These are phyloP conservation scores for Willowsia nigromaculata DNA, from an alignment of 2,888 invertebrate species.

Conservation along the genomic window DNA sequence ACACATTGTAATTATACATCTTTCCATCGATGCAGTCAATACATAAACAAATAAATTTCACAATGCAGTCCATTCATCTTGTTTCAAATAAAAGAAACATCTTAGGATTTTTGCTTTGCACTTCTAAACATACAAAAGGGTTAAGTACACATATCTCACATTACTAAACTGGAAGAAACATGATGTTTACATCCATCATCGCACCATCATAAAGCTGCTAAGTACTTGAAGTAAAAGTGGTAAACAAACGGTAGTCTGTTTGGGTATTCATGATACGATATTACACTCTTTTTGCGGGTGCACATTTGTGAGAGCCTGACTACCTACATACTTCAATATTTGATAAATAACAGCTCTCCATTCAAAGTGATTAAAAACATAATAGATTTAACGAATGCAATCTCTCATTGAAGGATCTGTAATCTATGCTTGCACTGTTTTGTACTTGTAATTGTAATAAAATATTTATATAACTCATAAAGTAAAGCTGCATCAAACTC, in stretches of 20 bases:
- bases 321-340: background rate
- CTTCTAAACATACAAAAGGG: background rate
- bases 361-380: background rate
- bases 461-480: background rate
- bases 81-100: background rate
- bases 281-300: background rate
- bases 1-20: too few relatives aligned
- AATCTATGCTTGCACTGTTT: background rate
- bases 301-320: background rate
- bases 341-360: background rate
- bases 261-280: background rate
- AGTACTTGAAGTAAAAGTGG: slow-evolving; percentile 1
- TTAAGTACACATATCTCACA: background rate
- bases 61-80: background rate
- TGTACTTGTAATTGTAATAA: too few relatives aligned
- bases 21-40: too few relatives aligned
- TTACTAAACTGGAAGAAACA: background rate
- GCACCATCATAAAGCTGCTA: slow-evolving; percentile 7
- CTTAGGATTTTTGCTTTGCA: background rate
- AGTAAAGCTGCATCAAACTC: background rate
- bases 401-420: background rate
- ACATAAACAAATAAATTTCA: background rate
- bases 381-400: background rate
- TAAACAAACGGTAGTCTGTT: background rate
- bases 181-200: slow-evolving; percentile 1